A percentile compares a stretch with the other conserved stretches of the same genome.
Evolutionary conservation across 2,113 vertebrate species (phyloP).

Genomic region (Siphamia tubifer): DNA sequence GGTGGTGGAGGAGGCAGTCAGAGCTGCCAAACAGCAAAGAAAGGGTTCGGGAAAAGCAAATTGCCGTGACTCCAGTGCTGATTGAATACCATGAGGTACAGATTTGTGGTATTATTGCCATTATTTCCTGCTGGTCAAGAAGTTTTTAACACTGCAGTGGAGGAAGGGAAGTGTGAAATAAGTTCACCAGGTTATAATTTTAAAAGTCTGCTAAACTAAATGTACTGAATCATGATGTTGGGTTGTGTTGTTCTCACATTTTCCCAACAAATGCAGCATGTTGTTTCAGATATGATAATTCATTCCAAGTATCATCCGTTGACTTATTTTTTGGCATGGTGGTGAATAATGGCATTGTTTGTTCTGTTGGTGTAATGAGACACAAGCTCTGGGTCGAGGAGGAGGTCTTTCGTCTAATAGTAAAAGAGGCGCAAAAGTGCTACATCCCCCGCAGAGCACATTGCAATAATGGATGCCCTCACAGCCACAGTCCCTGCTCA

Average conservation of each 20-base stretch:
- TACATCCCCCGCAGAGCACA: background rate
- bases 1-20: constrained; percentile 34
- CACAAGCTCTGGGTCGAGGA: constrained; percentile 21
- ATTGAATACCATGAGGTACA: background rate
- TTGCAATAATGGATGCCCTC: constrained; percentile 35
- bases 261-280: background rate
- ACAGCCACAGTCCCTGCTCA: constrained; percentile 30
- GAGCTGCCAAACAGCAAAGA: constrained; percentile 3
- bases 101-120: background rate
- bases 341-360: constrained; percentile 18
- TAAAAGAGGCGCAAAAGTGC: constrained; percentile 36
- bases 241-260: background rate
- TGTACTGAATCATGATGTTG: too few species aligned
- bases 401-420: constrained; percentile 15
- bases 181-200: background rate
- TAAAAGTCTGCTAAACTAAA: background rate
- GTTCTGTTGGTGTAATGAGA: constrained; percentile 18
- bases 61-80: background rate
- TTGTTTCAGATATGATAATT: background rate
- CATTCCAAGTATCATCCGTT: background rate
- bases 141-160: background rate
- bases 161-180: background rate
- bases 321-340: constrained; percentile 25
- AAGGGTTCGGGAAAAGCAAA: background rate
- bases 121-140: constrained; percentile 6